These are phyloP conservation scores for Danionella cerebrum DNA, from an alignment of 2,113 vertebrate species.

Conservation along the genomic window DNA sequence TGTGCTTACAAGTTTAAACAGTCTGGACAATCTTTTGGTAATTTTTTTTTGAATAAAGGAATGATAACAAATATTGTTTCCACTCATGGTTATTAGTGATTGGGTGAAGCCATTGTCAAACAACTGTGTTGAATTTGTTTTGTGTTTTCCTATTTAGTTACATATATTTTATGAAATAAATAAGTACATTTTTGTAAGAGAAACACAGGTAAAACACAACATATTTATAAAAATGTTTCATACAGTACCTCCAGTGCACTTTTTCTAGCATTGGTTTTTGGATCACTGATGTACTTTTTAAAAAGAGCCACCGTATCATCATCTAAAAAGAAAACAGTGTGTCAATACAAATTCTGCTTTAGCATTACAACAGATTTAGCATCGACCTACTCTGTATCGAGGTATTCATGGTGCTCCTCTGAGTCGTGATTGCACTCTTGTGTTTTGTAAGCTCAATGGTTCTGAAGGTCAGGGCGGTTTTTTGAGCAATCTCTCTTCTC, in stretches of 20 bases:
- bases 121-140: too few relatives aligned
- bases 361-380: not conserved
- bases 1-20: too few relatives aligned
- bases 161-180: too few relatives aligned
- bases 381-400: not conserved
- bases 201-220: too few relatives aligned
- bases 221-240: not conserved
- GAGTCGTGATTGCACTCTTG: not conserved
- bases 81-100: too few relatives aligned
- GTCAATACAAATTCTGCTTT: not conserved
- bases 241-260: slow-evolving; percentile 90
- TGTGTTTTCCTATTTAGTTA: too few relatives aligned
- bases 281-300: slow-evolving; percentile 65
- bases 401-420: not conserved
- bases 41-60: too few relatives aligned
- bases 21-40: too few relatives aligned
- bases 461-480: slow-evolving; percentile 33
- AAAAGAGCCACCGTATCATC: slow-evolving; percentile 71
- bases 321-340: slow-evolving; percentile 48
- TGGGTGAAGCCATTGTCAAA: too few relatives aligned
- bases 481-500: slow-evolving; percentile 21
- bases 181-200: too few relatives aligned
- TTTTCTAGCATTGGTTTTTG: slow-evolving; percentile 82
- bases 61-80: too few relatives aligned
- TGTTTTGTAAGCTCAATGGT: slow-evolving; percentile 36